phyloP scores from a whole-genome alignment of 2,113 vertebrate genomes.

The Clarias magur region DNA sequence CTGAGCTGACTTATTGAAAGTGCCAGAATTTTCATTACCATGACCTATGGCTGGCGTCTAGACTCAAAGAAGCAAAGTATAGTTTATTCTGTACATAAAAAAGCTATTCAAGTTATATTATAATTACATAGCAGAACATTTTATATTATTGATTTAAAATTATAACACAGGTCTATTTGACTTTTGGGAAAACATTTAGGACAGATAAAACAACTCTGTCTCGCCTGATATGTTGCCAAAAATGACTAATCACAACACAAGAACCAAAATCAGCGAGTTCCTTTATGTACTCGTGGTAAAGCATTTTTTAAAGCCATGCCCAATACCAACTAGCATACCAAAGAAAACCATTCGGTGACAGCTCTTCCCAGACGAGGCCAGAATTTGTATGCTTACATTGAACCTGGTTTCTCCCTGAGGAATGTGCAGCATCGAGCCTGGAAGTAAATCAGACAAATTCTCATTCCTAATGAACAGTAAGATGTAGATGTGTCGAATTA shows the following conservation, averaged over 20 bases:
- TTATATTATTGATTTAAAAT: not conserved
- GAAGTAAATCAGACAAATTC: conserved; percentile 33
- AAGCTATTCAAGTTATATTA: not conserved
- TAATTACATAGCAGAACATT: not conserved
- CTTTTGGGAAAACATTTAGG: not conserved
- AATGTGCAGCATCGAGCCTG: conserved; percentile 60
- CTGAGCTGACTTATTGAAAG: not conserved
- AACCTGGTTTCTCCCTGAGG: conserved; percentile 65
- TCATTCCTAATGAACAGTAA: conserved; percentile 24
- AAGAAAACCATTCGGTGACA: conserved; percentile 63
- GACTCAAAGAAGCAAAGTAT: not conserved
- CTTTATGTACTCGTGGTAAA: conserved; percentile 29
- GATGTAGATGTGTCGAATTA: conserved; percentile 29
- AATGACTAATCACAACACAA: conserved; percentile 11
- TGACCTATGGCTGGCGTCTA: not conserved
- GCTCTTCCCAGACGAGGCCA: conserved; percentile 53
- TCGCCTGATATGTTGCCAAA: not conserved
- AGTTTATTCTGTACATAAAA: not conserved
- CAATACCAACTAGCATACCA: conserved; percentile 52
- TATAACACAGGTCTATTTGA: conserved; percentile 15
- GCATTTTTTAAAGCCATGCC: conserved; percentile 43
- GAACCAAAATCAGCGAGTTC: conserved; percentile 21
- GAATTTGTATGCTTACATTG: conserved; percentile 66
- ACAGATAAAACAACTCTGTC: conserved; percentile 20
- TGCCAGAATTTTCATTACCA: not conserved